Percentiles rank a stretch among this genome's conserved stretches.
phyloP scores from a whole-genome alignment of 2,797 vertebrate species.

The Sorex maritimensis region DNA sequence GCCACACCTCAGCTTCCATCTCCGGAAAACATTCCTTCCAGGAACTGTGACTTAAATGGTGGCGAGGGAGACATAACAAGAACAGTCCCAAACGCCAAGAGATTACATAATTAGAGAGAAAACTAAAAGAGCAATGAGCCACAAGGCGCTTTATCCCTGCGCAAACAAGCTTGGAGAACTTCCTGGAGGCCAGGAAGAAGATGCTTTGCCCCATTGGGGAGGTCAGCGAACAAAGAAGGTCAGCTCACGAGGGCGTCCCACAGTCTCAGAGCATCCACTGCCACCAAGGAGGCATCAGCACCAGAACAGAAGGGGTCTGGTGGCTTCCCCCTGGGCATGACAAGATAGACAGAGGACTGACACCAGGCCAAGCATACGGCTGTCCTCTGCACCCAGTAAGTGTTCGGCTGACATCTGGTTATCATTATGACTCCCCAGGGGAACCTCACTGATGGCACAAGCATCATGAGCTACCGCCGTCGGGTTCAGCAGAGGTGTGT shows the following conservation, averaged over 20 bases:
- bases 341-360: neutral
- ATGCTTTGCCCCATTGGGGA: neutral
- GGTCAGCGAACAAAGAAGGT: constrained; percentile 8
- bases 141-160: neutral
- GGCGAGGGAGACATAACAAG: too few relatives aligned
- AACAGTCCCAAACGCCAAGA: neutral
- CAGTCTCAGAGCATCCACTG: neutral
- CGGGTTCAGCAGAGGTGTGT: neutral
- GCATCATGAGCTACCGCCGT: neutral
- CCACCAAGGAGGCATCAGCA: neutral
- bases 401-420: neutral
- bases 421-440: neutral
- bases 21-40: constrained; percentile 18
- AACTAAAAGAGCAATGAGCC: neutral
- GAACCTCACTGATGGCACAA: neutral
- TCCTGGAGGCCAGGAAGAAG: neutral
- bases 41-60: neutral
- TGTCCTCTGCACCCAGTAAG: neutral
- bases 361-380: neutral
- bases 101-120: neutral
- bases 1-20: neutral
- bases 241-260: neutral
- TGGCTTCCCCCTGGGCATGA: neutral
- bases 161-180: neutral
- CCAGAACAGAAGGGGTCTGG: neutral